Conservation (phyloP, 1,140 invertebrate genomes). For the Carposina sasakii region DNA sequence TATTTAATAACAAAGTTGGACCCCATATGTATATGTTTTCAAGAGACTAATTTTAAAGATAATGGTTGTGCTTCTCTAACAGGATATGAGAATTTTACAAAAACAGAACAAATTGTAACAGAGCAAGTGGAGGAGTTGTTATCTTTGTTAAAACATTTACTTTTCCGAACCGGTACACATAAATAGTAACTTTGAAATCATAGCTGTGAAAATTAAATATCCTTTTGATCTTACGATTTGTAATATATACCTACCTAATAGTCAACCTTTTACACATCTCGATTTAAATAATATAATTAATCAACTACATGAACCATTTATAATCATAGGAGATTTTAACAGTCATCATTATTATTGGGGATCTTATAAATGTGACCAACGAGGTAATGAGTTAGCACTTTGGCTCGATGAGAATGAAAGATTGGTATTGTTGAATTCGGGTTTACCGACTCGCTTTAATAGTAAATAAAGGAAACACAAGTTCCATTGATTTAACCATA, state of each 20-base stretch:
- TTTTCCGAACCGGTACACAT: constrained; percentile 24
- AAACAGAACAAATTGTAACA: constrained; percentile 19
- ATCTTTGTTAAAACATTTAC: constrained; percentile 26
- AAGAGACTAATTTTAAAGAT: constrained; percentile 39
- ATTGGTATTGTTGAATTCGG: constrained; percentile 33
- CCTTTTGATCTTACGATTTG: constrained; percentile 26
- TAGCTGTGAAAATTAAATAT: constrained; percentile 25
- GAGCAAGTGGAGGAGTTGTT: constrained; percentile 35
- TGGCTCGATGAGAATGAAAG: constrained; percentile 25
- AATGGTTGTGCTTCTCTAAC: constrained; percentile 13
- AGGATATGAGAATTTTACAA: constrained; percentile 22
- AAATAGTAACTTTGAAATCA: constrained; percentile 30
- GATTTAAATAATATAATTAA: constrained; percentile 27
- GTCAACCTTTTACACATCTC: constrained; percentile 18
- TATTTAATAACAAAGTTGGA: constrained; percentile 14
- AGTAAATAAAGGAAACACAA: constrained; percentile 23
- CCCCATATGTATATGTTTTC: constrained; percentile 27
- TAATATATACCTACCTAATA: constrained; percentile 37
- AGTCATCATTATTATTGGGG: constrained; percentile 42
- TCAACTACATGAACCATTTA: constrained; percentile 38
- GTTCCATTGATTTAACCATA: constrained; percentile 34
- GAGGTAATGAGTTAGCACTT: constrained; percentile 32
- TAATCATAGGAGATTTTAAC: constrained; percentile 41
- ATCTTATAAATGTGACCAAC: constrained; percentile 28
- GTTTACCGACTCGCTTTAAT: constrained; percentile 31